Conservation (phyloP, 2,888 invertebrate species). For the Aelia acuminata region DNA sequence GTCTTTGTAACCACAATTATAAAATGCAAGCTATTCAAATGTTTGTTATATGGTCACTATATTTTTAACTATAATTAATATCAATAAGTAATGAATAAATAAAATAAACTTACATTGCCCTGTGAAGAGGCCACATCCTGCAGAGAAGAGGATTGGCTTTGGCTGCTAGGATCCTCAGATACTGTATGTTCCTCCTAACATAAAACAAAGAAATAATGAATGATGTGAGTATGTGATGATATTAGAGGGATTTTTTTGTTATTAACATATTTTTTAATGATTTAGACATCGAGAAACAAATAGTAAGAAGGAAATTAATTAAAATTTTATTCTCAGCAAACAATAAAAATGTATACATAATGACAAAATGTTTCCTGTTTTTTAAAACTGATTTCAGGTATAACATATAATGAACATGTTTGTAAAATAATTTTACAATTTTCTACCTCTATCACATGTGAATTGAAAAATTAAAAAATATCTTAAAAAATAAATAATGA, state of each 20-base stretch:
- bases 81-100: background rate
- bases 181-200: background rate
- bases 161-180: background rate
- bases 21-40: background rate
- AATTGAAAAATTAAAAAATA: no score
- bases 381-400: background rate
- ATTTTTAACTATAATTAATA: background rate
- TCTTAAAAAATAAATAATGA: background rate
- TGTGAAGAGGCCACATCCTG: background rate
- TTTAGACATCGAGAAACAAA: background rate
- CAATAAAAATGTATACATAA: background rate
- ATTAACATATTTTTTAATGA: background rate
- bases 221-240: no score
- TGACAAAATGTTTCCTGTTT: background rate
- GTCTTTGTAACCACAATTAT: no score
- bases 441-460: no score
- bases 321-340: background rate
- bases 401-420: no score
- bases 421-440: no score
- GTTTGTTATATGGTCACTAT: background rate
- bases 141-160: background rate
- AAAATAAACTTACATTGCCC: background rate
- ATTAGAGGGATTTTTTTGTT: no score
- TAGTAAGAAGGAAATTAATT: background rate
- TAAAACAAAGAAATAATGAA: no score